A percentile compares a stretch with the other conserved stretches of the same genome.
Conservation (phyloP, 2,797 vertebrate species). For the Argentina silus region DNA sequence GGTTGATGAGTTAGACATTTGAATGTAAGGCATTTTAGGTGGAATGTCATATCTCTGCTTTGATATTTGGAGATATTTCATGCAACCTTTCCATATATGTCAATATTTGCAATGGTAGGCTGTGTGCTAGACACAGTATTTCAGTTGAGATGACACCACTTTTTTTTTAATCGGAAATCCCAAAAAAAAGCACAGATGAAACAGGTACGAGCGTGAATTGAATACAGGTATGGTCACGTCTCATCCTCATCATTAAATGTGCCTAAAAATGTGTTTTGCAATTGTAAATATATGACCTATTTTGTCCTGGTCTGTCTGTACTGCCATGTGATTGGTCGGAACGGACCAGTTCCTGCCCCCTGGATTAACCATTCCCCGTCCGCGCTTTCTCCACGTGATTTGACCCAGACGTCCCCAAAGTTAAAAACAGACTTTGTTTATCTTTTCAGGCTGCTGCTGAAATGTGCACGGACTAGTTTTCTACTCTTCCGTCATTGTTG, state of each 20-base stretch:
- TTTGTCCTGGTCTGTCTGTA: neutral
- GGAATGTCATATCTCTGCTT: too few relatives aligned
- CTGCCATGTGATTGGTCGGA: constrained; percentile 64
- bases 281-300: neutral
- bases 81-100: too few relatives aligned
- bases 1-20: too few relatives aligned
- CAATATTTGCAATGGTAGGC: too few relatives aligned
- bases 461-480: constrained; percentile 55
- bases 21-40: too few relatives aligned
- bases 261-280: neutral
- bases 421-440: constrained; percentile 85
- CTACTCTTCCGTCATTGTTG: neutral
- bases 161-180: too few relatives aligned
- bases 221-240: neutral
- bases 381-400: constrained; percentile 70
- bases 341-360: constrained; percentile 65
- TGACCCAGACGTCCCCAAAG: constrained; percentile 65
- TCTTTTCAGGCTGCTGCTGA: constrained; percentile 56
- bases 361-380: constrained; percentile 59
- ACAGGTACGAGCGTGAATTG: neutral
- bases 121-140: too few relatives aligned
- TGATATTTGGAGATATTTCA: too few relatives aligned
- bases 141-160: too few relatives aligned
- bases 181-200: neutral
- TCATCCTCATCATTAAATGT: neutral